Conservation (phyloP, 1,140 invertebrate genomes). For the Drosophila pseudoananassae region DNA sequence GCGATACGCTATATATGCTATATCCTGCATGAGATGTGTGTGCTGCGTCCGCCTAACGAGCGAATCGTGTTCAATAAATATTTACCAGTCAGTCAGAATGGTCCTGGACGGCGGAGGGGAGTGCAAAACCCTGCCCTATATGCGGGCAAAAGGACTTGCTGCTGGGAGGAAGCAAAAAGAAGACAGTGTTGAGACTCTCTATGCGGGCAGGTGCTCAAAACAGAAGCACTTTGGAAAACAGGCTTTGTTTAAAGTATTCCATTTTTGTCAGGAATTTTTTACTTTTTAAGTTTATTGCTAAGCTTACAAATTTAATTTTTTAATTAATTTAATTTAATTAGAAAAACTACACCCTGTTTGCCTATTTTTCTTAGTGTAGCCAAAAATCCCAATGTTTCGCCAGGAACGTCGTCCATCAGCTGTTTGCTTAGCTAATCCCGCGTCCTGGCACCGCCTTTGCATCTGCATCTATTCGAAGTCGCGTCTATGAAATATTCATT, state of each 20-base stretch:
- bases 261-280: background rate
- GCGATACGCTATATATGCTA: background rate
- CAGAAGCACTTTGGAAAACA: conserved; percentile 32
- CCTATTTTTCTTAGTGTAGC: background rate
- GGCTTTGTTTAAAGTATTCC: background rate
- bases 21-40: conserved; percentile 42
- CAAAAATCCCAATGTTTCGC: conserved; percentile 12
- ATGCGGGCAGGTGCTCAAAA: conserved; percentile 63
- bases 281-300: background rate
- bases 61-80: conserved; percentile 83
- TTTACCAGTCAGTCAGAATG: conserved; percentile 73
- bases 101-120: conserved; percentile 36
- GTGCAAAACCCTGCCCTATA: conserved; percentile 10
- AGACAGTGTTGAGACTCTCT: conserved; percentile 22
- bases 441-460: conserved; percentile 28
- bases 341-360: too few species aligned
- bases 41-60: conserved; percentile 78
- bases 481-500: conserved; percentile 80
- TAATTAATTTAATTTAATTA: too few species aligned
- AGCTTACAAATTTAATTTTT: too few species aligned
- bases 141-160: conserved; percentile 11
- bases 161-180: background rate
- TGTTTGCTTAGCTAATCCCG: conserved; percentile 48
- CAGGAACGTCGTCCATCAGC: conserved; percentile 33
- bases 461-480: conserved; percentile 66